These are phyloP conservation scores for Athalia cordata DNA, from an alignment of 2,888 invertebrate genomes.

Conservation along the genomic window DNA sequence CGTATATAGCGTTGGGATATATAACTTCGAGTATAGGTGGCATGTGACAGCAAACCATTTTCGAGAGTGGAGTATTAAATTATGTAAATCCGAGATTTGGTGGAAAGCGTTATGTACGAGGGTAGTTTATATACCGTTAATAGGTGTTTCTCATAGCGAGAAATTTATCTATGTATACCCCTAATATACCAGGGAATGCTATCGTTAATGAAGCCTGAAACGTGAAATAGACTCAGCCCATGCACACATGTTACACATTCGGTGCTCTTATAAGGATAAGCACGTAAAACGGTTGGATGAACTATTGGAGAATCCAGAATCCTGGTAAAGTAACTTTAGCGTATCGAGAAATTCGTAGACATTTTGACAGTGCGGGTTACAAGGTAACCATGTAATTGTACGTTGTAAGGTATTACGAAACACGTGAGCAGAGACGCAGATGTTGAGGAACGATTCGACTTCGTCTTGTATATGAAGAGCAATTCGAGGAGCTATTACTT, in stretches of 20 bases:
- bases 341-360: too few species aligned
- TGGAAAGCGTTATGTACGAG: constrained; percentile 17
- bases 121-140: constrained; percentile 1
- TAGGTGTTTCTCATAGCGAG: constrained; percentile 34
- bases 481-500: constrained; percentile 38
- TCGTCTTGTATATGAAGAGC: constrained; percentile 20
- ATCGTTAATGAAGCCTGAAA: not conserved
- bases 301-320: not conserved
- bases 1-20: constrained; percentile 1
- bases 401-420: not conserved
- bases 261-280: too few species aligned
- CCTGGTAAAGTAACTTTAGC: too few species aligned
- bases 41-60: constrained; percentile 27
- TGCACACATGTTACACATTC: not conserved
- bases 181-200: constrained; percentile 17
- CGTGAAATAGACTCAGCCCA: not conserved
- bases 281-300: not conserved
- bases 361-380: too few species aligned
- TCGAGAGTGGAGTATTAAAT: constrained; percentile 13
- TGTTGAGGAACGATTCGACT: constrained; percentile 1
- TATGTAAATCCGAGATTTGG: constrained; percentile 36
- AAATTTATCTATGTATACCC: constrained; percentile 19
- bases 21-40: constrained; percentile 18
- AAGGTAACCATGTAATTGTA: not conserved
- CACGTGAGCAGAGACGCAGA: constrained; percentile 2